Evolutionary conservation across 2,797 vertebrate species (phyloP).

Genomic region (Octomys mimax): DNA sequence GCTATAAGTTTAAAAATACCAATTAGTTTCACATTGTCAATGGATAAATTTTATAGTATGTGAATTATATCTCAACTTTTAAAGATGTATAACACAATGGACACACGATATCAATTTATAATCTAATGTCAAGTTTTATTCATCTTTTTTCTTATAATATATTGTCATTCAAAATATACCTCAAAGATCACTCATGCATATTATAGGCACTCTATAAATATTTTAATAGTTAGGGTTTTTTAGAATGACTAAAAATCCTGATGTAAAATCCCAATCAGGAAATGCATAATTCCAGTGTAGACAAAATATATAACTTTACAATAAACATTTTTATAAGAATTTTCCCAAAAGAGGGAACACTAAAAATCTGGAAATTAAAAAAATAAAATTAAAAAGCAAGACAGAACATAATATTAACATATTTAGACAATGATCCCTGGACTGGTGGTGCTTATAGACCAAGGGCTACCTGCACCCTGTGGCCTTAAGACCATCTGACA

Average conservation of each 20-base stretch:
- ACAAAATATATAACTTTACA: constrained; percentile 90
- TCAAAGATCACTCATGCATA: constrained; percentile 76
- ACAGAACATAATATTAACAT: constrained; percentile 57
- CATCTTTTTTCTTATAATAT: constrained; percentile 80
- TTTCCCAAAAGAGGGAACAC: constrained; percentile 86
- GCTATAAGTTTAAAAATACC: not conserved
- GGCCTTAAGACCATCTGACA: constrained; percentile 51
- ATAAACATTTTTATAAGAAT: constrained; percentile 88
- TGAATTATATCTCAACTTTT: constrained; percentile 31
- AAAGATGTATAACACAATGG: constrained; percentile 65
- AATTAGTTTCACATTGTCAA: not conserved
- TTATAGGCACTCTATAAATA: constrained; percentile 78
- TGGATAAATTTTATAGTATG: not conserved
- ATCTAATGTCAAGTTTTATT: constrained; percentile 79
- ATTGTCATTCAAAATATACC: constrained; percentile 79
- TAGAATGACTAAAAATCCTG: constrained; percentile 80
- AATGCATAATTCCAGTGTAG: constrained; percentile 83
- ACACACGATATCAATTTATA: constrained; percentile 59
- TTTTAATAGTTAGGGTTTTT: constrained; percentile 76
- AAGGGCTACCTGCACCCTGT: constrained; percentile 82
- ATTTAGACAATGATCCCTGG: constrained; percentile 62
- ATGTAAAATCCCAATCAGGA: constrained; percentile 84
- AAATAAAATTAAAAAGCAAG: constrained; percentile 71
- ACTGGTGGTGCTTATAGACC: constrained; percentile 67
- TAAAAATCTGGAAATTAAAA: constrained; percentile 77